These are phyloP conservation scores for Bellardia bayeri DNA, from an alignment of 2,888 invertebrate genomes.

Conservation along the genomic window DNA sequence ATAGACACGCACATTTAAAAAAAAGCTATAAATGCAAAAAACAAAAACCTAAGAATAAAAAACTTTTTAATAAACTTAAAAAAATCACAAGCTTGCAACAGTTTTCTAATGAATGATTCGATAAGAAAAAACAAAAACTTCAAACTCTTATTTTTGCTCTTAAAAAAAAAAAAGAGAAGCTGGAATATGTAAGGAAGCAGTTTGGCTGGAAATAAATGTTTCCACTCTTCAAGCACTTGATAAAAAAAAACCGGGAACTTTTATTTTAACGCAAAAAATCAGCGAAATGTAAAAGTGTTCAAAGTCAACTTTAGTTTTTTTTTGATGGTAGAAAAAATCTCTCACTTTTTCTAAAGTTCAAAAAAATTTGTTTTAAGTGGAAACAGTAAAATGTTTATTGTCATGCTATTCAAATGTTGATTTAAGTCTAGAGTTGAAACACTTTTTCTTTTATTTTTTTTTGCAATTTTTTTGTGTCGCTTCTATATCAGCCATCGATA, in stretches of 20 bases:
- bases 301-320: slow-evolving; percentile 78
- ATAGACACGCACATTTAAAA: slow-evolving; percentile 23
- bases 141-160: slow-evolving; percentile 41
- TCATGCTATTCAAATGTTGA: slow-evolving; percentile 75
- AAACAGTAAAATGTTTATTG: slow-evolving; percentile 54
- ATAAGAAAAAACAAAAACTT: slow-evolving; percentile 29
- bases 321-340: slow-evolving; percentile 30
- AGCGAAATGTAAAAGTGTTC: slow-evolving; percentile 83
- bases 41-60: slow-evolving; percentile 12
- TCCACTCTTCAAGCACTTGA: slow-evolving; percentile 17
- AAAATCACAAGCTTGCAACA: slow-evolving; percentile 58
- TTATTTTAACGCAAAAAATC: slow-evolving; percentile 76
- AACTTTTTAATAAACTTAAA: slow-evolving; percentile 74
- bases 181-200: slow-evolving; percentile 1
- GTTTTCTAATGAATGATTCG: slow-evolving; percentile 63
- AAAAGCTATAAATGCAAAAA: background rate
- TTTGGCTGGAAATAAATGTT: slow-evolving; percentile 61
- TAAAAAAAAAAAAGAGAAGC: slow-evolving; percentile 11
- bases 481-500: slow-evolving; percentile 52
- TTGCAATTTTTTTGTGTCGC: slow-evolving; percentile 5
- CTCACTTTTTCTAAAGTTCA: slow-evolving; percentile 5
- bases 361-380: background rate
- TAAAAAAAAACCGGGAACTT: slow-evolving; percentile 54
- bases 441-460: slow-evolving; percentile 8
- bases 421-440: slow-evolving; percentile 66